phyloP scores from a whole-genome alignment of 2,888 invertebrate genomes.

The Itoplectis maculator region DNA sequence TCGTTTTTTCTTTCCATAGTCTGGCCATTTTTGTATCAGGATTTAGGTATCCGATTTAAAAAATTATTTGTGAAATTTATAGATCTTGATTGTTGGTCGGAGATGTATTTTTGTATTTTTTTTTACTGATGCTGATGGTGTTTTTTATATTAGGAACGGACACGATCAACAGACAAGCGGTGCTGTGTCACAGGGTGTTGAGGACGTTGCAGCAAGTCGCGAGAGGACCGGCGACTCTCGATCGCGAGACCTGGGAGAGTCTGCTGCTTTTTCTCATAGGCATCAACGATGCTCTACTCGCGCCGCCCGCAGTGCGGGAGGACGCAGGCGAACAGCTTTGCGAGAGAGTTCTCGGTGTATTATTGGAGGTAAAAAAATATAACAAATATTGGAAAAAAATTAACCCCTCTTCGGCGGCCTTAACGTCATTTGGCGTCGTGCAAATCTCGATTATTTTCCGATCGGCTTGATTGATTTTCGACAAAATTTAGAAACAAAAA shows the following conservation, averaged over 20 bases:
- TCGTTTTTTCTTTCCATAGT: constrained; percentile 88
- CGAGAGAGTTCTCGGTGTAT: constrained; percentile 96
- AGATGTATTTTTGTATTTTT: constrained; percentile 22
- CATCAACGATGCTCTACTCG: constrained; percentile 95
- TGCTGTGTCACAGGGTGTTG: constrained; percentile 95
- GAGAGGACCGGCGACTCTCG: constrained; percentile 90
- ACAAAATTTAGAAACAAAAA: too few species aligned
- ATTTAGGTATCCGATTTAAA: constrained; percentile 88
- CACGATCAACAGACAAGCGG: constrained; percentile 96
- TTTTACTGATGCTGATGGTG: constrained; percentile 34
- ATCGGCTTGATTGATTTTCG: too few species aligned
- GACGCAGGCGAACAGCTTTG: constrained; percentile 98
- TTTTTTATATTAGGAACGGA: constrained; percentile 89
- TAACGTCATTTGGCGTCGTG: too few species aligned
- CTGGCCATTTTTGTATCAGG: constrained; percentile 95
- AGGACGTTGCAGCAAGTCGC: constrained; percentile 93
- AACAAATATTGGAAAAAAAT: background rate
- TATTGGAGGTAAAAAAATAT: constrained; percentile 90
- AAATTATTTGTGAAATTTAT: constrained; percentile 41
- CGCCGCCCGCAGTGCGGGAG: constrained; percentile 97
- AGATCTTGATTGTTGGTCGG: constrained; percentile 45
- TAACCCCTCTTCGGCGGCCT: too few species aligned
- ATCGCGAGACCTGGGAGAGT: constrained; percentile 96
- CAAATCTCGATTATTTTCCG: too few species aligned
- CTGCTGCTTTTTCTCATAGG: constrained; percentile 94